Percentiles rank a stretch among this genome's conserved stretches.
Conservation (phyloP, 2,113 vertebrate genomes). For the Pelodiscus sinensis region DNA sequence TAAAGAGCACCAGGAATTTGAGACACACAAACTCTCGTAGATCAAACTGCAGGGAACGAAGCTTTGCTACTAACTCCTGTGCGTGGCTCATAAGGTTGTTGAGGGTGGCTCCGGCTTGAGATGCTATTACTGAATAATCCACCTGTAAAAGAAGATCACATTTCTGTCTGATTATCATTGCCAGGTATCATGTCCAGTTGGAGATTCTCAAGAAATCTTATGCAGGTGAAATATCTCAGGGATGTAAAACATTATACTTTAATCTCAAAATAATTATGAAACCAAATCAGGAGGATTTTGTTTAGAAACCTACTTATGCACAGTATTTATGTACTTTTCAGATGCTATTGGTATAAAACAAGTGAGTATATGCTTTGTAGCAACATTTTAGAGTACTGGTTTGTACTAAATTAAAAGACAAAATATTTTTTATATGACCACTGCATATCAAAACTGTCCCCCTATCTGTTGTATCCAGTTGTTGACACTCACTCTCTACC, state of each 20-base stretch:
- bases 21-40: slow-evolving; percentile 98
- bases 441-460: not conserved
- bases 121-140: slow-evolving; percentile 92
- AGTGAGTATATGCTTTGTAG: not conserved
- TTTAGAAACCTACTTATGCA: not conserved
- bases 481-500: not conserved
- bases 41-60: slow-evolving; percentile 94
- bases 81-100: slow-evolving; percentile 95
- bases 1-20: slow-evolving; percentile 99
- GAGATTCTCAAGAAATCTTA: not conserved
- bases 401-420: not conserved
- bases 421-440: not conserved
- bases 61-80: slow-evolving; percentile 94
- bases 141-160: slow-evolving; percentile 83
- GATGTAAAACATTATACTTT: not conserved
- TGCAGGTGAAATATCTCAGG: not conserved
- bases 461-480: not conserved
- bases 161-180: not conserved
- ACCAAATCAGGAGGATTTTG: not conserved
- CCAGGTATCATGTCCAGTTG: not conserved
- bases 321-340: not conserved
- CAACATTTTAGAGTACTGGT: not conserved
- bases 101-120: slow-evolving; percentile 94
- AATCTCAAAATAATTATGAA: not conserved
- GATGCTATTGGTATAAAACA: not conserved